Conservation (phyloP, 2,888 invertebrate genomes). For the Chironomus riparius region DNA sequence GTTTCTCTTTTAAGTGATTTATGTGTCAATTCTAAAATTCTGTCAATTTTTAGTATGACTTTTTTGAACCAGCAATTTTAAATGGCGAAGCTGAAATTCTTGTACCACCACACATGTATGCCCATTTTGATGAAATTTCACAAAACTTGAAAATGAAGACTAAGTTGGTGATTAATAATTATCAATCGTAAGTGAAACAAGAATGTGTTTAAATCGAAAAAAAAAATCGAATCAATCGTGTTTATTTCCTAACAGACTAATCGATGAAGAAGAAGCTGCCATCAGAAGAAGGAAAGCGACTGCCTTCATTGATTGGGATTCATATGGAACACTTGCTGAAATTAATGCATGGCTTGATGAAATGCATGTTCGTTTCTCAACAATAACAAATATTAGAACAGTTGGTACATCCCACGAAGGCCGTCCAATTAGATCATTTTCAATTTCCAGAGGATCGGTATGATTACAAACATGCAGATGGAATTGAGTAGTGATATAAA, state of each 20-base stretch:
- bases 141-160: not conserved
- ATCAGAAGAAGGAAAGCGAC: not conserved
- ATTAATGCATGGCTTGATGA: conserved; percentile 52
- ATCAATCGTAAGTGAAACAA: not conserved
- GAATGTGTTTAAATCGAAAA: too few relatives aligned
- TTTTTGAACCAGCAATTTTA: not conserved
- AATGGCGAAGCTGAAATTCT: conserved; percentile 7
- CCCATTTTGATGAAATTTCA: conserved; percentile 4
- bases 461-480: not conserved
- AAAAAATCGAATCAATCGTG: too few relatives aligned
- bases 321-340: conserved; percentile 40
- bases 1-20: not conserved
- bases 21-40: not conserved
- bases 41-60: not conserved
- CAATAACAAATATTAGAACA: conserved; percentile 44
- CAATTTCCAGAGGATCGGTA: conserved; percentile 37
- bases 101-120: conserved; percentile 23
- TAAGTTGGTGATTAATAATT: not conserved
- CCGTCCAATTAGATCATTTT: conserved; percentile 50
- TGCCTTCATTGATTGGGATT: too few relatives aligned
- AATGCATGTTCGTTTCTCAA: conserved; percentile 44
- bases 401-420: conserved; percentile 53
- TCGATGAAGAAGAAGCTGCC: conserved; percentile 42
- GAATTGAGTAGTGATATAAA: too few relatives aligned
- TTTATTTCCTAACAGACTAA: conserved; percentile 38